phyloP scores from a whole-genome alignment of 2,888 invertebrate species.

The Apodemia duryi region DNA sequence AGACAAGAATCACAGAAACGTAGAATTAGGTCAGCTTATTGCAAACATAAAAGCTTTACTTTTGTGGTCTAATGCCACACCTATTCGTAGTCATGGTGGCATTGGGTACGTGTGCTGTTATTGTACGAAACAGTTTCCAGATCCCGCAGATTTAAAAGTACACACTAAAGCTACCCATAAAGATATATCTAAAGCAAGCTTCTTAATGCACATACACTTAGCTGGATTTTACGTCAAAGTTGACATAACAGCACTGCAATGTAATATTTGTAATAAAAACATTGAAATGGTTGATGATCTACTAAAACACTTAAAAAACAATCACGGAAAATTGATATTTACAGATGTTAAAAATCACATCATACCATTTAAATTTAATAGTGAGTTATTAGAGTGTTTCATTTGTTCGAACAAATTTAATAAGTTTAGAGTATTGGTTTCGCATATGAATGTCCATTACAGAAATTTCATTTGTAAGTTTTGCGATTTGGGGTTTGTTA shows the following conservation, averaged over 20 bases:
- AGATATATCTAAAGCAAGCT: constrained; percentile 24
- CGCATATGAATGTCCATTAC: constrained; percentile 51
- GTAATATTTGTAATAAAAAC: constrained; percentile 43
- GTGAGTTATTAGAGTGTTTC: constrained; percentile 39
- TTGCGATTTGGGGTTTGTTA: constrained; percentile 39
- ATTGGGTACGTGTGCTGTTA: constrained; percentile 35
- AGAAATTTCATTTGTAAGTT: constrained; percentile 47
- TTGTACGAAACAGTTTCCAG: constrained; percentile 32
- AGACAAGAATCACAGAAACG: background rate
- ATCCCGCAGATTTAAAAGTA: constrained; percentile 36
- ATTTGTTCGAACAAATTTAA: constrained; percentile 38
- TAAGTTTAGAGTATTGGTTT: constrained; percentile 37
- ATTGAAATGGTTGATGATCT: constrained; percentile 43
- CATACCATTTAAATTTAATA: constrained; percentile 41
- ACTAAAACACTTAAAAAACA: constrained; percentile 47
- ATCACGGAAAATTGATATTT: constrained; percentile 47
- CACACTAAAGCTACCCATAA: constrained; percentile 30
- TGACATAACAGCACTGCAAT: constrained; percentile 50
- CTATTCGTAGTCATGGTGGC: constrained; percentile 37
- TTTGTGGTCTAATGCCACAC: constrained; percentile 42
- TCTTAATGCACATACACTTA: constrained; percentile 30
- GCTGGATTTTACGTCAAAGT: constrained; percentile 49
- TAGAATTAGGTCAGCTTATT: constrained; percentile 13
- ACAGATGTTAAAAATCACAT: constrained; percentile 56
- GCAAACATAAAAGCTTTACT: constrained; percentile 5